These are phyloP conservation scores for Rotaria magnacalcarata DNA, from an alignment of 2,888 invertebrate genomes.

Conservation along the genomic window DNA sequence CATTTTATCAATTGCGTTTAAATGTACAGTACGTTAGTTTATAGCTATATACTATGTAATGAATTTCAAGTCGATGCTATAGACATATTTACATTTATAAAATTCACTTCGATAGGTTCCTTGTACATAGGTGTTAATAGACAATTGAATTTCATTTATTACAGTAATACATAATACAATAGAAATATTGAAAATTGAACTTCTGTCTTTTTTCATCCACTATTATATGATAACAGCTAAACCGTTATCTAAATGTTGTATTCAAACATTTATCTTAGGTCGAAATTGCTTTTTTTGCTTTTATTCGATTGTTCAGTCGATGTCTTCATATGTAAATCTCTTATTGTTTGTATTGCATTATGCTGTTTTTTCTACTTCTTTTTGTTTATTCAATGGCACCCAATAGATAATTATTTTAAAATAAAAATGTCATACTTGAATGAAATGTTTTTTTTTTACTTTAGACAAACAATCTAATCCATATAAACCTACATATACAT, in stretches of 20 bases:
- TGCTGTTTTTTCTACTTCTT: not conserved
- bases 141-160: not conserved
- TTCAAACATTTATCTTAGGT: not conserved
- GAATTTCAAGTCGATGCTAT: not conserved
- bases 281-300: not conserved
- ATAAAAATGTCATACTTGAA: not conserved
- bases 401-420: not conserved
- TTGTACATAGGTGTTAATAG: not conserved
- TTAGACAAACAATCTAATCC: not conserved
- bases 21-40: not conserved
- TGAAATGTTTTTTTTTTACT: not conserved
- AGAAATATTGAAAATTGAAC: not conserved
- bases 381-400: not conserved
- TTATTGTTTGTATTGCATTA: not conserved
- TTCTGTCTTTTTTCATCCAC: not conserved
- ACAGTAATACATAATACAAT: not conserved
- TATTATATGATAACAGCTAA: not conserved
- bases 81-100: not conserved
- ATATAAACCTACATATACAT: constrained; percentile 34
- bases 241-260: not conserved
- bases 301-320: not conserved
- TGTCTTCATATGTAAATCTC: not conserved
- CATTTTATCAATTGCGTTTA: not conserved
- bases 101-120: not conserved
- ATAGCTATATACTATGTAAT: not conserved